Percentiles rank a stretch among this genome's conserved stretches.
Conservation (phyloP, 1,140 invertebrate species). For the Lycorma delicatula region DNA sequence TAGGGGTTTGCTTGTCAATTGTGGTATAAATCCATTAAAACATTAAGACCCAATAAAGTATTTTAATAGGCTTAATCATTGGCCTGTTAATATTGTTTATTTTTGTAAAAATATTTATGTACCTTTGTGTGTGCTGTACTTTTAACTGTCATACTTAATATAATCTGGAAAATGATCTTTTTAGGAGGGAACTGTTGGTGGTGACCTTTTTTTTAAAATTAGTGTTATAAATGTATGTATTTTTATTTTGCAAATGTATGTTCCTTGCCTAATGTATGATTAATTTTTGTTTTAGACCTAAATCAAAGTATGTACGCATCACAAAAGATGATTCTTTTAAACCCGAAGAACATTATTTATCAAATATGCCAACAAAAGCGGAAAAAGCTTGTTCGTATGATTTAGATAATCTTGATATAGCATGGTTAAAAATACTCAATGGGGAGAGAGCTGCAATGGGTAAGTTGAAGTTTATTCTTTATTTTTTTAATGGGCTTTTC, state of each 20-base stretch:
- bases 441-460: constrained; percentile 64
- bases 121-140: too few relatives aligned
- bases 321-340: constrained; percentile 80
- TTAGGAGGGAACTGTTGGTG: constrained; percentile 4
- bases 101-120: too few relatives aligned
- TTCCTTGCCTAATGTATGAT: too few relatives aligned
- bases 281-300: constrained; percentile 57
- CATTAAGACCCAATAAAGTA: too few relatives aligned
- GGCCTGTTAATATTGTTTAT: too few relatives aligned
- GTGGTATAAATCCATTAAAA: too few relatives aligned
- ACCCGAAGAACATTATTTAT: constrained; percentile 73
- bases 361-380: constrained; percentile 72
- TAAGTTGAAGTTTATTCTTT: constrained; percentile 37
- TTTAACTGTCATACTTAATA: too few relatives aligned
- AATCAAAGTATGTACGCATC: constrained; percentile 84
- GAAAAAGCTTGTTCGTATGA: constrained; percentile 93
- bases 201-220: constrained; percentile 10
- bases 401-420: constrained; percentile 84
- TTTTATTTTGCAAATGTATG: too few relatives aligned
- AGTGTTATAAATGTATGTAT: too few relatives aligned
- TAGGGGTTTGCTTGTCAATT: too few relatives aligned
- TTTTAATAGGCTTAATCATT: too few relatives aligned
- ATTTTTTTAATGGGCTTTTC: constrained; percentile 2
- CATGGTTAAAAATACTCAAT: constrained; percentile 84
- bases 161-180: too few relatives aligned